Base-by-base conservation (phyloP, 2,797 vertebrate species). In the Selene dorsalis region DNA sequence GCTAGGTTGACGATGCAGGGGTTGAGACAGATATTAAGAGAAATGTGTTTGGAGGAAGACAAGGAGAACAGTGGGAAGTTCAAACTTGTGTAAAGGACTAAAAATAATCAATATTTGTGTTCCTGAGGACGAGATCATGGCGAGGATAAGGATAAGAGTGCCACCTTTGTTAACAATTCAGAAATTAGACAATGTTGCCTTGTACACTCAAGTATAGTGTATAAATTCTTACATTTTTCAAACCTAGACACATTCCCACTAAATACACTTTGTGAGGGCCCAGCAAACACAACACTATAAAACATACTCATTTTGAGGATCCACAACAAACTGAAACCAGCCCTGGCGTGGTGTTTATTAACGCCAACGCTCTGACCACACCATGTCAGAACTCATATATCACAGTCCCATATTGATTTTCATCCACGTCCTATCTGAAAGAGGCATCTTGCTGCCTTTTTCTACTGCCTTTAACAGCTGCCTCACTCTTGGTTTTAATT, bases 391-490 rank as follows among this genome's bases (percentile, higher is more conserved):
- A 35, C 48, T 59, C 18, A 28, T 43, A 52, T 64, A 60, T 62
- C 48, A 45, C 14, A n/a, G 35, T 52, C 45, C 43, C 52, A 4
- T 57, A n/a, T 61, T 72, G 35, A 66, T 69, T 75, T 84, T 68
- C 45, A 67, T 50, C 24, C 14, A 58, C 16, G 50, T 64, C 41
- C 56, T 20, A 43, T 45, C 60, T 80, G 53, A 72, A 61, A 53
- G 52, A 72, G 61, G 47, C 28, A 45, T 43, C 57, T 73, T 30
- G 14, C 12, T 28, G 61, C 16, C 6, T 26, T 69, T 61, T 68
- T 48, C 63, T 69, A 60, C 66, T 82, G 71, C 88, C 84, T 93
- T 90, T 82, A 86, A 82, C 80, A 55, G 52, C 64, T 80, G 75
- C 69, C 48, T 82, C 41, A 18, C n/a, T 58, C 65, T 43, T 65